A percentile compares a stretch with the other conserved stretches of the same genome.
Evolutionary conservation across 2,113 vertebrate genomes (phyloP).

Genomic region (Phasianus colchicus): DNA sequence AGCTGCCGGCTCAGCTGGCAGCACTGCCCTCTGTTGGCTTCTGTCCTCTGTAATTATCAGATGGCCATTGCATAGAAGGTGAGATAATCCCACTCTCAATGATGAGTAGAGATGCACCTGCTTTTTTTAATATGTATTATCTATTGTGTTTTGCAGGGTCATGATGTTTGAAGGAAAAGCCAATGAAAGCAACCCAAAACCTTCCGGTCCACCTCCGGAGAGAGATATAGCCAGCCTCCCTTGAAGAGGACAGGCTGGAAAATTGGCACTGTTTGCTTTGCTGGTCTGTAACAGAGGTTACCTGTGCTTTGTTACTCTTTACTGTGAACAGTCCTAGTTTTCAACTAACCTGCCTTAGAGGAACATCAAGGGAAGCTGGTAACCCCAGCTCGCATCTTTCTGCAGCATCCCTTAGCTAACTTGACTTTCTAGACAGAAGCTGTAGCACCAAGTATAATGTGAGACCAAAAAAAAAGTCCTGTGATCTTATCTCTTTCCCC

Average conservation of each 20-base stretch:
- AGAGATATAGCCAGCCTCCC: slow-evolving; percentile 96
- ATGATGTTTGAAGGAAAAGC: slow-evolving; percentile 98
- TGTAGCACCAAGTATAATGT: slow-evolving; percentile 26
- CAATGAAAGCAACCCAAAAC: slow-evolving; percentile 82
- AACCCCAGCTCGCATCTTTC: slow-evolving; percentile 1
- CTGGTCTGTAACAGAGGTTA: slow-evolving; percentile 43
- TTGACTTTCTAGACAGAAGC: slow-evolving; percentile 27
- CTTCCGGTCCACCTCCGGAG: slow-evolving; percentile 91
- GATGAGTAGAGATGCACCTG: not conserved
- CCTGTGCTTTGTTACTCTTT: slow-evolving; percentile 38
- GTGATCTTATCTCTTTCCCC: not conserved
- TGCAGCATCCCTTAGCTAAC: slow-evolving; percentile 48
- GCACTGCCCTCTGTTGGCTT: slow-evolving; percentile 57
- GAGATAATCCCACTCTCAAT: not conserved
- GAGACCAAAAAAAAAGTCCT: slow-evolving; percentile 10
- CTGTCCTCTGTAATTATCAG: not conserved
- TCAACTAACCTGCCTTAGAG: slow-evolving; percentile 74
- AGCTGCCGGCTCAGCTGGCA: not conserved
- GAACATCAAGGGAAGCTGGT: slow-evolving; percentile 56
- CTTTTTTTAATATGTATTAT: not conserved
- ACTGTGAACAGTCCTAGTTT: slow-evolving; percentile 60
- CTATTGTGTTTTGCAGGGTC: slow-evolving; percentile 80
- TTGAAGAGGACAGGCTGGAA: slow-evolving; percentile 70
- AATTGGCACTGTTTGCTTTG: slow-evolving; percentile 30
- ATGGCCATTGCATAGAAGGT: not conserved